A percentile compares a stretch with the other conserved stretches of the same genome.
Evolutionary conservation across 2,113 vertebrate genomes (phyloP).

Genomic region (Tautogolabrus adspersus): DNA sequence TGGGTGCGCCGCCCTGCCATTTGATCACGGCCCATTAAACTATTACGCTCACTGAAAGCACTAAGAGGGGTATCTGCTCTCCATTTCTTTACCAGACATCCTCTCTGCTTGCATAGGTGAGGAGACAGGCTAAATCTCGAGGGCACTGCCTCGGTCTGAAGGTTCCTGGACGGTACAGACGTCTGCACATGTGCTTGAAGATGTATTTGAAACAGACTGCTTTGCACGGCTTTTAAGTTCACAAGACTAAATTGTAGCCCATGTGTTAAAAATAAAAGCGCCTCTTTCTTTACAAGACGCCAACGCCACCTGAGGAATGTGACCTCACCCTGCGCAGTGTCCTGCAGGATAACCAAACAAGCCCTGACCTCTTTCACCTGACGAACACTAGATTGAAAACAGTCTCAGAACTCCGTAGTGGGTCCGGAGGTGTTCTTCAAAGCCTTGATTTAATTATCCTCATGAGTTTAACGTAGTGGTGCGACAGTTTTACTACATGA

Average conservation of each 20-base stretch:
- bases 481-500: constrained; percentile 68
- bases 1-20: constrained; percentile 58
- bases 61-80: constrained; percentile 43
- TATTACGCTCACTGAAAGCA: constrained; percentile 75
- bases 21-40: constrained; percentile 78
- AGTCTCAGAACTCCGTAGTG: constrained; percentile 33
- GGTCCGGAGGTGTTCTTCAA: constrained; percentile 62
- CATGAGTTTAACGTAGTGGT: constrained; percentile 54
- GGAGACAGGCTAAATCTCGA: constrained; percentile 14
- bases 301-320: constrained; percentile 76
- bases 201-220: constrained; percentile 28
- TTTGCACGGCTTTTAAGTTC: constrained; percentile 2
- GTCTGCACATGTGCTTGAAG: neutral
- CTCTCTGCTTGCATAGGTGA: constrained; percentile 4
- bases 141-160: constrained; percentile 1
- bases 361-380: constrained; percentile 37
- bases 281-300: constrained; percentile 55
- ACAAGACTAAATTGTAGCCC: constrained; percentile 22
- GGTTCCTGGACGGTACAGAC: constrained; percentile 7
- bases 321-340: constrained; percentile 69
- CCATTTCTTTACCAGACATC: constrained; percentile 44
- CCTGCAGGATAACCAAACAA: constrained; percentile 71
- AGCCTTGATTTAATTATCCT: constrained; percentile 62
- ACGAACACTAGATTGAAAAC: constrained; percentile 70
- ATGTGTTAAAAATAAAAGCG: constrained; percentile 76